Conservation (phyloP, 2,888 invertebrate species). For the Lasius platythorax region DNA sequence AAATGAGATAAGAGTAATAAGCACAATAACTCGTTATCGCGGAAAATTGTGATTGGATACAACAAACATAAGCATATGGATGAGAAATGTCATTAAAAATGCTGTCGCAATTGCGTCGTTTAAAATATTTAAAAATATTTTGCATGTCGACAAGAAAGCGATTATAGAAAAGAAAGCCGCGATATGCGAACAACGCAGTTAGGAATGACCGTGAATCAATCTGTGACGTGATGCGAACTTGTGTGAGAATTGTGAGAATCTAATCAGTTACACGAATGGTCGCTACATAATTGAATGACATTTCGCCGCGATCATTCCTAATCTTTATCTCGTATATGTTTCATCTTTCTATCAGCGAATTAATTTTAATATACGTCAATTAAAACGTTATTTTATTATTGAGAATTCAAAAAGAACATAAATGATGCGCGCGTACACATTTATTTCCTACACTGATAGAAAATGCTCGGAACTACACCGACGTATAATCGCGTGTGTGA, state of each 20-base stretch:
- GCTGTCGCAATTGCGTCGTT: background rate
- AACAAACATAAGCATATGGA: slow-evolving; percentile 1
- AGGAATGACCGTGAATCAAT: slow-evolving; percentile 32
- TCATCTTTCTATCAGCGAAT: background rate
- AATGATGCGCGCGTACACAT: too few relatives aligned
- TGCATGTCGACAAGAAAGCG: slow-evolving; percentile 3
- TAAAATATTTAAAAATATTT: background rate
- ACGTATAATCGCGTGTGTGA: too few relatives aligned
- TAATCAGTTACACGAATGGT: background rate
- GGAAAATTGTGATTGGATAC: background rate
- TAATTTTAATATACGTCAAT: too few relatives aligned
- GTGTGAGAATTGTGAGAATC: slow-evolving; percentile 13
- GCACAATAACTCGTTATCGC: slow-evolving; percentile 16
- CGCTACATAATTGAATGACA: slow-evolving; percentile 14
- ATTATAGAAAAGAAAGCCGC: slow-evolving; percentile 19
- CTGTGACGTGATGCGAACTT: slow-evolving; percentile 1
- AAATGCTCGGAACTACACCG: too few relatives aligned
- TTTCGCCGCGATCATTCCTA: slow-evolving; percentile 9
- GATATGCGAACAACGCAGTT: background rate
- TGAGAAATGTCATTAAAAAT: slow-evolving; percentile 28
- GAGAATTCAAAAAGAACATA: too few relatives aligned
- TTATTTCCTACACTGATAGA: too few relatives aligned
- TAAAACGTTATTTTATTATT: too few relatives aligned
- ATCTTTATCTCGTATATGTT: slow-evolving; percentile 11
- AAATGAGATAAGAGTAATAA: slow-evolving; percentile 24